Conservation (phyloP, 2,797 vertebrate species). For the Premnoplex brunnescens region DNA sequence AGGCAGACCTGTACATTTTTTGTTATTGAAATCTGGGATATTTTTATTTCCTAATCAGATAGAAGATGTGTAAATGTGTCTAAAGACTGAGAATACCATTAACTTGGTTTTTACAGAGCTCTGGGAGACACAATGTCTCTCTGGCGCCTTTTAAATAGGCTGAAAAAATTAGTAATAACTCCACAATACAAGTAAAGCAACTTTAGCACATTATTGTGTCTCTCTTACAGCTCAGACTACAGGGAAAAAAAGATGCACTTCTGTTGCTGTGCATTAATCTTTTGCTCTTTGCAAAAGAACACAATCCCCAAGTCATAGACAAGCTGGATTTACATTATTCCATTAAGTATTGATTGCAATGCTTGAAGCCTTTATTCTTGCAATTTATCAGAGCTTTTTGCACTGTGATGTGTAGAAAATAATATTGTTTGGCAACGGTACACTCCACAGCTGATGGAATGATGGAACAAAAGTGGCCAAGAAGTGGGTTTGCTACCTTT, state of each 20-base stretch:
- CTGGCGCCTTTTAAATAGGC: slow-evolving; percentile 37
- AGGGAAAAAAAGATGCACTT: not conserved
- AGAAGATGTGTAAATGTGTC: slow-evolving; percentile 71
- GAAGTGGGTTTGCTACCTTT: not conserved
- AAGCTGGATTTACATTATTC: slow-evolving; percentile 64
- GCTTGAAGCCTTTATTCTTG: slow-evolving; percentile 62
- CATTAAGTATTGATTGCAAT: slow-evolving; percentile 65
- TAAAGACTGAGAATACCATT: slow-evolving; percentile 69
- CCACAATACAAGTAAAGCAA: slow-evolving; percentile 37
- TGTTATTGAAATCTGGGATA: slow-evolving; percentile 62
- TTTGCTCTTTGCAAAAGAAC: slow-evolving; percentile 46
- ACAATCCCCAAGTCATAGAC: slow-evolving; percentile 40
- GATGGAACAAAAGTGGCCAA: not conserved
- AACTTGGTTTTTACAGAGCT: slow-evolving; percentile 45
- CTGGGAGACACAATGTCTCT: slow-evolving; percentile 51
- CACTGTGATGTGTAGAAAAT: slow-evolving; percentile 41
- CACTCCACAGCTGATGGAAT: not conserved
- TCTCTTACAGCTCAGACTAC: not conserved
- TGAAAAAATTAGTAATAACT: slow-evolving; percentile 36
- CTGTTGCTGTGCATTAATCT: slow-evolving; percentile 37
- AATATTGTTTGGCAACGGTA: not conserved
- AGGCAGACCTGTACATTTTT: slow-evolving; percentile 69
- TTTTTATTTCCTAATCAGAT: slow-evolving; percentile 50
- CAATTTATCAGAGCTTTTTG: slow-evolving; percentile 62
- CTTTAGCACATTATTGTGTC: slow-evolving; percentile 29